Conservation (phyloP, 2,797 vertebrate genomes). For the Telmatherina bonti region DNA sequence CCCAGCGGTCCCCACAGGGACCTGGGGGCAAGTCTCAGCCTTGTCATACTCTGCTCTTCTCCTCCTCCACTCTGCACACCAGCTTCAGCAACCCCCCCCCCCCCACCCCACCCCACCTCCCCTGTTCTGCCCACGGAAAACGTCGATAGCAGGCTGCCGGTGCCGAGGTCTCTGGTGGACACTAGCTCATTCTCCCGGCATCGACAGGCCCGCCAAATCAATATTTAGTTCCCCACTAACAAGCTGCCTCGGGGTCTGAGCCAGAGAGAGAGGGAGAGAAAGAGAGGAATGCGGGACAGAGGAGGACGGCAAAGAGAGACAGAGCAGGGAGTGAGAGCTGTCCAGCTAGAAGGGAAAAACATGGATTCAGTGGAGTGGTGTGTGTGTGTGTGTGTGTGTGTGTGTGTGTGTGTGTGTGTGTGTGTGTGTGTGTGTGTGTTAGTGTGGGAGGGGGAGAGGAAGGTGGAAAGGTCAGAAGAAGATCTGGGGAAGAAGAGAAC, state of each 20-base stretch:
- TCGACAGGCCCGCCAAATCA: constrained; percentile 99
- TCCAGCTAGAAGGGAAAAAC: constrained; percentile 98
- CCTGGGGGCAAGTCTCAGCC: constrained; percentile 90
- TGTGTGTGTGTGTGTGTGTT: constrained; percentile 53
- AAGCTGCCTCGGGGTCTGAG: constrained; percentile 99
- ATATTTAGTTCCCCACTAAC: constrained; percentile 99
- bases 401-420: constrained; percentile 65
- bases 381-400: constrained; percentile 62
- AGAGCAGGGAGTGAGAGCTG: constrained; percentile 92
- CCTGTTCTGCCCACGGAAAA: constrained; percentile 90
- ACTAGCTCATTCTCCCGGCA: constrained; percentile 99
- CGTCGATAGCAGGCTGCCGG: constrained; percentile 97
- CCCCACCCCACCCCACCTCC: constrained; percentile 70
- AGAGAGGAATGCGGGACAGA: constrained; percentile 93
- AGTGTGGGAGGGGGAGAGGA: constrained; percentile 73
- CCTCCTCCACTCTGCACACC: constrained; percentile 67
- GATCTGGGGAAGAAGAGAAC: constrained; percentile 82
- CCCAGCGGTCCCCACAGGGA: constrained; percentile 91
- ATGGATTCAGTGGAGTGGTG: constrained; percentile 91
- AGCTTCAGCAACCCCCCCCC: constrained; percentile 81
- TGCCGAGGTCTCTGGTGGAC: constrained; percentile 99
- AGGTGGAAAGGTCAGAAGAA: constrained; percentile 83
- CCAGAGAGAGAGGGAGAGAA: constrained; percentile 93
- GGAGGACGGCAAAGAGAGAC: constrained; percentile 91
- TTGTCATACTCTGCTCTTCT: constrained; percentile 95